Conservation (phyloP, 2,888 invertebrate genomes). For the Schizotus pectinicornis region DNA sequence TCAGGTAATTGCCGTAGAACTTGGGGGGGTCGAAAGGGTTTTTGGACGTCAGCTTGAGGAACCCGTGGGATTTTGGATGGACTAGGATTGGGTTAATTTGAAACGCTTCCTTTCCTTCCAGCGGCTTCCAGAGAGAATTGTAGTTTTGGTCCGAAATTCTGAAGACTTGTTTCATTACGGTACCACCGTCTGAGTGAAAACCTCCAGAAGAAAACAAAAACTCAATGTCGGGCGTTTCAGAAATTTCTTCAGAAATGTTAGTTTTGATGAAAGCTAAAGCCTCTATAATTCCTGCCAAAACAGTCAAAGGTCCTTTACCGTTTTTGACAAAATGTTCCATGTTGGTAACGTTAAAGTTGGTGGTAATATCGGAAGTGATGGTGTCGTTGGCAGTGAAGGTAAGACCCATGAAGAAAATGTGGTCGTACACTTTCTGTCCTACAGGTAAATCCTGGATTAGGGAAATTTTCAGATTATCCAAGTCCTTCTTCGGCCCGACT, state of each 20-base stretch:
- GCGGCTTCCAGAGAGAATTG: slow-evolving; percentile 67
- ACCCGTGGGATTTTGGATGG: slow-evolving; percentile 70
- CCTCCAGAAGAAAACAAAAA: slow-evolving; percentile 61
- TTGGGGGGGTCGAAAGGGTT: slow-evolving; percentile 73
- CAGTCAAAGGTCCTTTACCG: slow-evolving; percentile 65
- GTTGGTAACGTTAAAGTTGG: slow-evolving; percentile 63
- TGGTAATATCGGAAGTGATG: slow-evolving; percentile 62
- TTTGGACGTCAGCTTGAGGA: slow-evolving; percentile 65
- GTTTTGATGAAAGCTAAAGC: slow-evolving; percentile 68
- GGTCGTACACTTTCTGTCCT: slow-evolving; percentile 71
- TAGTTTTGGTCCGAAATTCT: too few species aligned
- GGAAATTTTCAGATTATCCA: slow-evolving; percentile 64
- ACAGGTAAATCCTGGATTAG: slow-evolving; percentile 68
- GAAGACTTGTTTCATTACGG: too few species aligned
- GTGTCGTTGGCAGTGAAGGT: slow-evolving; percentile 60
- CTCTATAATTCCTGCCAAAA: slow-evolving; percentile 70
- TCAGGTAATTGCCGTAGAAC: slow-evolving; percentile 77
- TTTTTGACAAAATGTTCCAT: slow-evolving; percentile 62
- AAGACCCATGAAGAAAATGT: slow-evolving; percentile 62
- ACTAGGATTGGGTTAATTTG: slow-evolving; percentile 55
- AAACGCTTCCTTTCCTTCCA: slow-evolving; percentile 58
- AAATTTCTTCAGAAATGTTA: slow-evolving; percentile 63
- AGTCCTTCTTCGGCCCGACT: slow-evolving; percentile 66
- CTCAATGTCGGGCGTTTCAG: slow-evolving; percentile 68
- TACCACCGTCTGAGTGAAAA: too few species aligned